phyloP scores from a whole-genome alignment of 2,797 vertebrate genomes.

The Anas georgica region DNA sequence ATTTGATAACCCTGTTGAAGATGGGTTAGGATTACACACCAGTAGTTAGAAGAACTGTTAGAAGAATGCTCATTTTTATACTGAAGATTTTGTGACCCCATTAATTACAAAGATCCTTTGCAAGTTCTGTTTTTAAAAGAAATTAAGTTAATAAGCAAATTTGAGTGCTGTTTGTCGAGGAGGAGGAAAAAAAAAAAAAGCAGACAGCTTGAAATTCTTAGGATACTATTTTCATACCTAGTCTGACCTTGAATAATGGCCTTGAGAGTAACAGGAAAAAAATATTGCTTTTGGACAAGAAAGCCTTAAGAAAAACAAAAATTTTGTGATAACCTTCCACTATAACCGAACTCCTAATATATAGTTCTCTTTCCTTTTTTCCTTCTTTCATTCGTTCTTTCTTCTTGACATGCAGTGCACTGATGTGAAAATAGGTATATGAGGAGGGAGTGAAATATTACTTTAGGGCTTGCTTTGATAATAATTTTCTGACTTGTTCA shows the following conservation, averaged over 20 bases:
- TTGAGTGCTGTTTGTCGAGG: background rate
- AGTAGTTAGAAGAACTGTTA: background rate
- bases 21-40: background rate
- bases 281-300: background rate
- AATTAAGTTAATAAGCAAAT: background rate
- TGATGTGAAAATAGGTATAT: background rate
- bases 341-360: background rate
- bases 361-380: background rate
- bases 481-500: background rate
- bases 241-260: background rate
- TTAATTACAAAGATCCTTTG: background rate
- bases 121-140: background rate
- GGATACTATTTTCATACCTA: background rate
- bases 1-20: background rate
- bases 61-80: background rate
- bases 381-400: too few species aligned
- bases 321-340: background rate
- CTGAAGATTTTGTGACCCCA: background rate
- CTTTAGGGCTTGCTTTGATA: background rate
- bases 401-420: background rate
- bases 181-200: background rate
- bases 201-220: background rate
- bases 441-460: background rate
- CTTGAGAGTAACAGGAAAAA: background rate
- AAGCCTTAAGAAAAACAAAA: background rate